Evolutionary conservation across 2,888 invertebrate genomes (phyloP).

Genomic region (Stenodema calcarata): DNA sequence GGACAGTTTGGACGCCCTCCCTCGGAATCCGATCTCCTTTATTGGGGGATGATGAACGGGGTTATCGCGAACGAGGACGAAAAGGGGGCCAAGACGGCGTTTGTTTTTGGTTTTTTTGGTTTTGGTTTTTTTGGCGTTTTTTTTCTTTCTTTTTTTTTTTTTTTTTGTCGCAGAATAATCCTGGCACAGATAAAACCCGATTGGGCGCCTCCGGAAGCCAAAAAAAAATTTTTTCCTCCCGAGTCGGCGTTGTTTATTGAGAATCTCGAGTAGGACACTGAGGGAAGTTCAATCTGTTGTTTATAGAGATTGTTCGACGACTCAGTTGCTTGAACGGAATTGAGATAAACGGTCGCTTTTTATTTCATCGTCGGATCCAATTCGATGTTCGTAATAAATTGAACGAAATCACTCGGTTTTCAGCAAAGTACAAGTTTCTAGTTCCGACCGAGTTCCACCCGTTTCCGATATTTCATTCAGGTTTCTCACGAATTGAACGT

Average conservation of each 20-base stretch:
- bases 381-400: not conserved
- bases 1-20: constrained; percentile 1
- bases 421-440: too few relatives aligned
- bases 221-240: too few relatives aligned
- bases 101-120: too few relatives aligned
- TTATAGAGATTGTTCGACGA: not conserved
- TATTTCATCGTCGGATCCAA: not conserved
- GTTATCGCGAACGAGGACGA: not conserved
- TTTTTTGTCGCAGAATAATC: not conserved
- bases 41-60: not conserved
- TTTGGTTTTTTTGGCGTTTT: too few relatives aligned
- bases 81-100: not conserved
- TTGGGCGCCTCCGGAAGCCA: not conserved
- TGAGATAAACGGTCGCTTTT: not conserved
- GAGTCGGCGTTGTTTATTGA: not conserved
- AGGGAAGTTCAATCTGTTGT: not conserved
- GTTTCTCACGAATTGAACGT: too few relatives aligned
- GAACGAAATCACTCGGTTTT: too few relatives aligned
- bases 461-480: too few relatives aligned
- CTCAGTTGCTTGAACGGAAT: not conserved
- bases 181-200: not conserved
- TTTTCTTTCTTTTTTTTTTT: too few relatives aligned
- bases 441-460: too few relatives aligned
- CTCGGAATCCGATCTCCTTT: not conserved
- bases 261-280: not conserved